phyloP scores from a whole-genome alignment of 2,888 invertebrate species.

The Danaus chrysippus region DNA sequence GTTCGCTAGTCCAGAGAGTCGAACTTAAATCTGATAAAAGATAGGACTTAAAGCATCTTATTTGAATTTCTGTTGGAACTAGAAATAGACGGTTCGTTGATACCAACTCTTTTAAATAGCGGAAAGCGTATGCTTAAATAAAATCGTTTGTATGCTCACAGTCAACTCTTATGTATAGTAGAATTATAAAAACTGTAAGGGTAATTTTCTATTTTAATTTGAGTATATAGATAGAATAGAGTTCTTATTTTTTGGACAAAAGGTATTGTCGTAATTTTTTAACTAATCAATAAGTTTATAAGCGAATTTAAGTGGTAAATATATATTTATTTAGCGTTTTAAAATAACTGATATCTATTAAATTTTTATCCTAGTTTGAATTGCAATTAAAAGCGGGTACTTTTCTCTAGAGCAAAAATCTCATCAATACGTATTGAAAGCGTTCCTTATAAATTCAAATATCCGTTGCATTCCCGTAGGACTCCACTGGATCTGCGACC shows the following conservation, averaged over 20 bases:
- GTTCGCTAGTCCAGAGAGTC: conserved; percentile 16
- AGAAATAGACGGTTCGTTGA: conserved; percentile 19
- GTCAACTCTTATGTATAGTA: too few species aligned
- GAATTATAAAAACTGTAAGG: too few species aligned
- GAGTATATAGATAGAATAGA: too few species aligned
- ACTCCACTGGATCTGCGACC: conserved; percentile 20
- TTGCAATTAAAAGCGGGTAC: too few species aligned
- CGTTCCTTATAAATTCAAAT: conserved; percentile 22
- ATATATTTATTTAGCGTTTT: too few species aligned
- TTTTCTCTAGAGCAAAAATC: not conserved
- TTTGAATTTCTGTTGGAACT: conserved; percentile 31
- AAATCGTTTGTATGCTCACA: not conserved
- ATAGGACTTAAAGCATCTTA: conserved; percentile 14
- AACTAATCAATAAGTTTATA: too few species aligned
- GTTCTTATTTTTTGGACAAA: too few species aligned
- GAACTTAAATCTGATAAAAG: conserved; percentile 35
- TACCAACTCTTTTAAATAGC: conserved; percentile 12
- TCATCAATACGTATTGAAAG: conserved; percentile 9
- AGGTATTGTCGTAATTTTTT: too few species aligned
- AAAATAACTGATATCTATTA: too few species aligned
- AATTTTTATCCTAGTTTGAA: too few species aligned
- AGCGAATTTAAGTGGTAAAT: too few species aligned
- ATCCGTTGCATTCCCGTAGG: conserved; percentile 27
- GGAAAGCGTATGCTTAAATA: not conserved
- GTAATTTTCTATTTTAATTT: too few species aligned